A percentile compares a stretch with the other conserved stretches of the same genome.
These are phyloP conservation scores for Perizoma flavofasciatum DNA, from an alignment of 2,888 invertebrate species.

Conservation along the genomic window DNA sequence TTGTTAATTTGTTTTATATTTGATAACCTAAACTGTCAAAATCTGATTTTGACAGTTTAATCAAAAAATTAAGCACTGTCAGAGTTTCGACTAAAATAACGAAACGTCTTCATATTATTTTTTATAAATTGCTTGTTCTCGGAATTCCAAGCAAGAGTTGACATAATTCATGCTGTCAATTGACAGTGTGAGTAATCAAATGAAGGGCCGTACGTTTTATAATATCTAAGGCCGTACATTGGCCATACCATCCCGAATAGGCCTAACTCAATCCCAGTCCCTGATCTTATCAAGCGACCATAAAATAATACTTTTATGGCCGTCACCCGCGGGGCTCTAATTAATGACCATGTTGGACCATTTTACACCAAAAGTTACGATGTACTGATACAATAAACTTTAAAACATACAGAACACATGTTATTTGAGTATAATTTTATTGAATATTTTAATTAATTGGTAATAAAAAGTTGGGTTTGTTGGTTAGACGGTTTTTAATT, in stretches of 20 bases:
- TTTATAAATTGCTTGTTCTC: no score
- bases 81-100: no score
- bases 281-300: slow-evolving; percentile 60
- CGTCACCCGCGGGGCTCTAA: slow-evolving; percentile 63
- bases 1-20: no score
- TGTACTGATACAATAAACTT: slow-evolving; percentile 61
- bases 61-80: no score
- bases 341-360: slow-evolving; percentile 69
- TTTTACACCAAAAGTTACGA: slow-evolving; percentile 69
- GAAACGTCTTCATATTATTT: no score
- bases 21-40: no score
- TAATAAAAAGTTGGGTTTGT: slow-evolving; percentile 50
- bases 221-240: not conserved
- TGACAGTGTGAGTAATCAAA: slow-evolving; percentile 27
- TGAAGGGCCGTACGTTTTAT: slow-evolving; percentile 2
- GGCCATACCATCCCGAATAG: slow-evolving; percentile 18
- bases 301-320: slow-evolving; percentile 67
- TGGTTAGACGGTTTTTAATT: slow-evolving; percentile 38
- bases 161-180: slow-evolving; percentile 19
- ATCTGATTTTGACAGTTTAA: no score
- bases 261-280: slow-evolving; percentile 34
- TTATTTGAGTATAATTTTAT: slow-evolving; percentile 67
- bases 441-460: slow-evolving; percentile 64
- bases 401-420: slow-evolving; percentile 63
- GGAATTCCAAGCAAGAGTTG: slow-evolving; percentile 1